Conservation (phyloP, 2,888 invertebrate species). For the Lasioglossum vierecki region DNA sequence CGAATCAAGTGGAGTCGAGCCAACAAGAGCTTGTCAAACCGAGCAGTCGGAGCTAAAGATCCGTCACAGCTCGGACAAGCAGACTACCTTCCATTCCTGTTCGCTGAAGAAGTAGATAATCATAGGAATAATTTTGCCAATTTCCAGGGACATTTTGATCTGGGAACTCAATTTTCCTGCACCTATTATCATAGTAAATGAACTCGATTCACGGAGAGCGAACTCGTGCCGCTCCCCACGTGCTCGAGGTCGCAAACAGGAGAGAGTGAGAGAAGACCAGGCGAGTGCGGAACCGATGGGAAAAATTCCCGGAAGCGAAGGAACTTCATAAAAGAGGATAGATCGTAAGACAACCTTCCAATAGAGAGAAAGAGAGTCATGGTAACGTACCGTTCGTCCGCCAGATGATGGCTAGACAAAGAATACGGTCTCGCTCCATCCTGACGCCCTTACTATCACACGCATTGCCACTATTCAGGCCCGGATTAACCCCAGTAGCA, state of each 20-base stretch:
- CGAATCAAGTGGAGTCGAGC: neutral
- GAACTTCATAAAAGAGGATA: conserved; percentile 1
- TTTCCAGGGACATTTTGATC: conserved; percentile 1
- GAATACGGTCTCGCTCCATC: neutral
- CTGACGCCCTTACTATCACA: neutral
- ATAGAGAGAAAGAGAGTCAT: neutral
- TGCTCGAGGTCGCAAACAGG: neutral
- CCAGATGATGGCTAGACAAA: neutral
- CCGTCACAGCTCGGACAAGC: neutral
- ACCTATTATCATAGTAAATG: conserved; percentile 4
- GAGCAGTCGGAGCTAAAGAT: neutral
- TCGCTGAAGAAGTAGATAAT: conserved; percentile 21
- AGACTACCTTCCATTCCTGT: neutral
- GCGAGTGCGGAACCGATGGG: neutral
- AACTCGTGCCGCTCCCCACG: no score
- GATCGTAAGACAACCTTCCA: conserved; percentile 28
- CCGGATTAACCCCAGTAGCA: no score
- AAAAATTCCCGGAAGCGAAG: conserved; percentile 2
- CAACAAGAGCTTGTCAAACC: neutral
- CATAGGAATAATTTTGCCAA: conserved; percentile 10
- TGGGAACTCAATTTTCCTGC: neutral
- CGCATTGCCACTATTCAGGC: neutral
- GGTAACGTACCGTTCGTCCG: neutral
- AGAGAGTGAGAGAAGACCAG: neutral
- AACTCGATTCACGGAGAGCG: neutral